A percentile compares a stretch with the other conserved stretches of the same genome.
phyloP scores from a whole-genome alignment of 2,888 invertebrate species.

The Margaritifera margaritifera region DNA sequence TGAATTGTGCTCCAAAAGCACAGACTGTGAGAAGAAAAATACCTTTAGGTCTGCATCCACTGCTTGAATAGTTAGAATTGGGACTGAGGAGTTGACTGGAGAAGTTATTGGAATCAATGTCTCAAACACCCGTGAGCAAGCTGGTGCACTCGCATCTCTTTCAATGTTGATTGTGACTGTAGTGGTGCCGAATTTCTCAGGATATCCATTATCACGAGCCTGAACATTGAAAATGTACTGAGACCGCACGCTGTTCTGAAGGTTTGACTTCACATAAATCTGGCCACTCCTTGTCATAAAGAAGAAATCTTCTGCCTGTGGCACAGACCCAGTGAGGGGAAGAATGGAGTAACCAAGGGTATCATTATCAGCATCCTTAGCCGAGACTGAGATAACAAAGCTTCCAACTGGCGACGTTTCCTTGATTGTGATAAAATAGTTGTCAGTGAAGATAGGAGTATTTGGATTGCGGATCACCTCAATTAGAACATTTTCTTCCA shows the following conservation, averaged over 20 bases:
- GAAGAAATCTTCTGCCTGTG: conserved; percentile 27
- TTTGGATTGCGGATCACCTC: conserved; percentile 54
- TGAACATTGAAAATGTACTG: conserved; percentile 44
- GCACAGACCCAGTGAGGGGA: conserved; percentile 7
- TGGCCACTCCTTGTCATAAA: conserved; percentile 34
- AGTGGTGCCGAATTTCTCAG: conserved; percentile 44
- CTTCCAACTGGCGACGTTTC: conserved; percentile 71
- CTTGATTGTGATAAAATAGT: conserved; percentile 41
- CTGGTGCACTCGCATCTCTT: conserved; percentile 42
- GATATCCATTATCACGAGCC: conserved; percentile 46
- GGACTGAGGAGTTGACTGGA: conserved; percentile 24
- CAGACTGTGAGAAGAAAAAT: neutral
- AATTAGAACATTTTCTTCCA: conserved; percentile 43
- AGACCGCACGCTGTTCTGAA: conserved; percentile 18
- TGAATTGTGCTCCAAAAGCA: neutral
- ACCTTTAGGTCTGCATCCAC: conserved; percentile 44
- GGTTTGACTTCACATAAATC: conserved; percentile 38
- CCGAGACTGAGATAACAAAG: conserved; percentile 79
- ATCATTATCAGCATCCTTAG: conserved; percentile 52
- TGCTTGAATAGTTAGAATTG: conserved; percentile 40
- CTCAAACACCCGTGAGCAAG: conserved; percentile 20
- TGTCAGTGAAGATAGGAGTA: conserved; percentile 40
- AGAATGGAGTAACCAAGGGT: conserved; percentile 34
- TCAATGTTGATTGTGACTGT: conserved; percentile 48
- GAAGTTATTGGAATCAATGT: conserved; percentile 40